These are phyloP conservation scores for Paracentrotus lividus DNA, from an alignment of 53 echinoderm and acorn worm species.

Conservation along the genomic window DNA sequence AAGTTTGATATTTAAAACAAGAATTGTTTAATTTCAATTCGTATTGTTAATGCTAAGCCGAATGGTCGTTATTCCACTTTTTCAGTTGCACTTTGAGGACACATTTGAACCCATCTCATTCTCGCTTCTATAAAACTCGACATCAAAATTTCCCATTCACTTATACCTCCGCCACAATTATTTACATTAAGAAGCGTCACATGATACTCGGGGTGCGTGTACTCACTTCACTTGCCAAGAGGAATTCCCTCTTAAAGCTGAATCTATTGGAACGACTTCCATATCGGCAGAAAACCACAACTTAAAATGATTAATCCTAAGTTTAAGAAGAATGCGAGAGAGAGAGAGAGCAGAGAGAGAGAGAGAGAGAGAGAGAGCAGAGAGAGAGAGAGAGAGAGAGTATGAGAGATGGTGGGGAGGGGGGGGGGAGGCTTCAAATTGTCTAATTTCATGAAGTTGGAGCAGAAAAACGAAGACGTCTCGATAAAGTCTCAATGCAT, in stretches of 20 bases:
- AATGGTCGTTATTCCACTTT: background rate
- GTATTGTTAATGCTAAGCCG: too few relatives aligned
- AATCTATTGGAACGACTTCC: slow-evolving; percentile 23
- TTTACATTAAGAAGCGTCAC: background rate
- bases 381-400: background rate
- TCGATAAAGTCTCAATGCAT: background rate
- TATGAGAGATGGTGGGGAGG: too few relatives aligned
- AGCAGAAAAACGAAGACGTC: slow-evolving; percentile 26
- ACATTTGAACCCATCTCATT: background rate
- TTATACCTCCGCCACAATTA: too few relatives aligned
- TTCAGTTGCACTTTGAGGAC: background rate
- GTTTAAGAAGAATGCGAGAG: background rate
- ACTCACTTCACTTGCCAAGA: background rate
- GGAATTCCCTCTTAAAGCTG: background rate
- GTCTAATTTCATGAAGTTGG: slow-evolving; percentile 48
- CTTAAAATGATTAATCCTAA: too few relatives aligned
- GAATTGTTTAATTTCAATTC: too few relatives aligned
- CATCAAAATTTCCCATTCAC: background rate
- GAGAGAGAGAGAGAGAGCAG: background rate
- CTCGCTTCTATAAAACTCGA: background rate
- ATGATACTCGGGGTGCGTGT: background rate
- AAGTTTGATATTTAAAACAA: background rate
- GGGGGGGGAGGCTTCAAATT: background rate
- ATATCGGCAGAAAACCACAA: background rate
- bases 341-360: background rate